phyloP scores from a whole-genome alignment of 2,113 vertebrate species.

The Patagioenas fasciata region DNA sequence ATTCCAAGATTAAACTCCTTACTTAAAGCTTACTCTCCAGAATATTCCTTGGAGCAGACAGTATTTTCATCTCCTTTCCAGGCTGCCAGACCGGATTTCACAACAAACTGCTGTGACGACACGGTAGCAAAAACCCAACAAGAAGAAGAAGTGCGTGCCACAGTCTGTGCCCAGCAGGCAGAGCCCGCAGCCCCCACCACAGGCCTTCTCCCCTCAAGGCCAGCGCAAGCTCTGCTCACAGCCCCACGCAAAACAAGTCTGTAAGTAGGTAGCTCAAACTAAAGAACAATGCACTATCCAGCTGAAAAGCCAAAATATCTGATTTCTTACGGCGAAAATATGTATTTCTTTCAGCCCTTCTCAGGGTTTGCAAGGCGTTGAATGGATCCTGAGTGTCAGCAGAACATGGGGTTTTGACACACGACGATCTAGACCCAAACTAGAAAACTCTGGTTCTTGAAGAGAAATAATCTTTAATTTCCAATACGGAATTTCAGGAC shows the following conservation, averaged over 20 bases:
- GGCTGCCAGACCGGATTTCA: background rate
- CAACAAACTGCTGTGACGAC: background rate
- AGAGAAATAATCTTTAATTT: background rate
- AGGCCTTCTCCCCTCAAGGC: background rate
- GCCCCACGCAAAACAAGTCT: background rate
- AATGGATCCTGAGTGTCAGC: background rate
- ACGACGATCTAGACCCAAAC: background rate
- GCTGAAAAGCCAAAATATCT: background rate
- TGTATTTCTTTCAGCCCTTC: background rate
- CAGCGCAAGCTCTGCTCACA: background rate
- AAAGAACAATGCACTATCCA: background rate
- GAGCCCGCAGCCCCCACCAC: background rate
- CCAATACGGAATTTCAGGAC: background rate
- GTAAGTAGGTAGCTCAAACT: background rate
- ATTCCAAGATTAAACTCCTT: background rate
- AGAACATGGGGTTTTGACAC: background rate
- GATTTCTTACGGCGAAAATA: background rate
- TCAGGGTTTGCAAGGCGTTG: accelerated
- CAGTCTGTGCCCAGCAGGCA: background rate
- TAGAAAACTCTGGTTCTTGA: background rate
- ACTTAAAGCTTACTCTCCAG: background rate
- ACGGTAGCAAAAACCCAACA: background rate
- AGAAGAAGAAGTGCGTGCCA: background rate
- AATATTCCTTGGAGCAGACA: background rate
- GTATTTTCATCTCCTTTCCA: background rate